These are phyloP conservation scores for Platerodrilus igneus DNA, from an alignment of 2,888 invertebrate genomes.

Conservation along the genomic window DNA sequence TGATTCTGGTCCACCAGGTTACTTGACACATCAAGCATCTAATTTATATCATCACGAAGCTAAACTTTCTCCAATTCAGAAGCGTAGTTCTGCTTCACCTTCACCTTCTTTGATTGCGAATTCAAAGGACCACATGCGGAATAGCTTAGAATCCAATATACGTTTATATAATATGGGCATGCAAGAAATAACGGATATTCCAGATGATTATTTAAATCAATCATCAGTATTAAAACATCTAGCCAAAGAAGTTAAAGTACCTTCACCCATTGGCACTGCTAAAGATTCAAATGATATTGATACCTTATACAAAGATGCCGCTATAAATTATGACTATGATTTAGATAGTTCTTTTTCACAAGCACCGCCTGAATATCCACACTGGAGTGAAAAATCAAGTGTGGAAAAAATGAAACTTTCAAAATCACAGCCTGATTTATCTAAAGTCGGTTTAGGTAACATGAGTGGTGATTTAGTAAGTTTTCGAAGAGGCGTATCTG, in stretches of 20 bases:
- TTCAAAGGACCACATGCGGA: slow-evolving; percentile 32
- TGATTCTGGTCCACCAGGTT: slow-evolving; percentile 35
- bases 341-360: slow-evolving; percentile 36
- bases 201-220: slow-evolving; percentile 77
- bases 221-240: slow-evolving; percentile 79
- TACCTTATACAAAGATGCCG: slow-evolving; percentile 14
- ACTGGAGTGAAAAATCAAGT: slow-evolving; percentile 43
- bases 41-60: slow-evolving; percentile 37
- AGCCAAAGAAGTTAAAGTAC: slow-evolving; percentile 67
- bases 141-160: slow-evolving; percentile 31
- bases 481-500: slow-evolving; percentile 43
- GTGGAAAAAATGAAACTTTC: slow-evolving; percentile 62
- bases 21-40: slow-evolving; percentile 34
- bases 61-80: slow-evolving; percentile 40
- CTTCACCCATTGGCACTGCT: slow-evolving; percentile 33
- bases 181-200: slow-evolving; percentile 78
- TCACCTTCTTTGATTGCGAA: slow-evolving; percentile 40
- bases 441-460: slow-evolving; percentile 49
- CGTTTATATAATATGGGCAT: slow-evolving; percentile 37
- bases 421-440: slow-evolving; percentile 80
- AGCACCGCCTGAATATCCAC: slow-evolving; percentile 46
- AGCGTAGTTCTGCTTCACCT: slow-evolving; percentile 41
- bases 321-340: slow-evolving; percentile 31
- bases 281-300: slow-evolving; percentile 29
- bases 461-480: slow-evolving; percentile 35